phyloP scores from a whole-genome alignment of 1,140 invertebrate genomes.

The Drosophila watanabei region DNA sequence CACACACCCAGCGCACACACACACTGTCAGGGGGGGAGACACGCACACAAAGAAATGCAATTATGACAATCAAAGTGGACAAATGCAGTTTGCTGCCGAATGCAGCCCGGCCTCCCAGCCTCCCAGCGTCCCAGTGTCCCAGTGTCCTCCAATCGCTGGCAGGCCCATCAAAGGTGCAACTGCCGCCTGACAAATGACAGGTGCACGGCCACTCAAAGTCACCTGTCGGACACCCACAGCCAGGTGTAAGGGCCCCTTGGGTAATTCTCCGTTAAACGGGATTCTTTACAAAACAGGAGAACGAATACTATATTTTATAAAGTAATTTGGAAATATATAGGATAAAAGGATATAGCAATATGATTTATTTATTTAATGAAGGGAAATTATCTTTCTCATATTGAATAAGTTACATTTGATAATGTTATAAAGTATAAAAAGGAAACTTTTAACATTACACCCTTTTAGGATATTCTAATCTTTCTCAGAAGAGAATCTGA shows the following conservation, averaged over 20 bases:
- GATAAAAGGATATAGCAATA: no score
- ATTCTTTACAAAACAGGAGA: not conserved
- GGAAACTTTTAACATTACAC: no score
- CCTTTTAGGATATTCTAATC: no score
- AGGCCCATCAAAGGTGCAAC: slow-evolving; percentile 45
- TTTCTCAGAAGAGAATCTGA: no score
- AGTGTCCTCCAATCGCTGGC: slow-evolving; percentile 19
- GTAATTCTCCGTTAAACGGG: slow-evolving; percentile 18
- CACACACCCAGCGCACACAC: slow-evolving; percentile 19
- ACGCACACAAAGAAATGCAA: slow-evolving; percentile 71
- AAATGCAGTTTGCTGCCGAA: slow-evolving; percentile 65
- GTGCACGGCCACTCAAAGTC: slow-evolving; percentile 55
- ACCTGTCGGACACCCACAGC: slow-evolving; percentile 6
- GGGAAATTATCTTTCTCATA: no score
- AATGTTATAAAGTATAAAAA: no score
- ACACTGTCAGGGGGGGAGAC: not conserved
- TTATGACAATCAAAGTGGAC: slow-evolving; percentile 81
- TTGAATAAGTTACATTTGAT: no score
- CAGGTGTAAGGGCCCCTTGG: slow-evolving; percentile 13
- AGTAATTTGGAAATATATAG: no score
- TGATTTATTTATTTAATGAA: no score
- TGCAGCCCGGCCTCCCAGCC: not conserved
- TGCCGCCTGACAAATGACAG: slow-evolving; percentile 65
- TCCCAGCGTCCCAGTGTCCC: slow-evolving; percentile 13
- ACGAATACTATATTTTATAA: no score